Conservation (phyloP, 1,140 invertebrate genomes). For the Lepidurus apus region DNA sequence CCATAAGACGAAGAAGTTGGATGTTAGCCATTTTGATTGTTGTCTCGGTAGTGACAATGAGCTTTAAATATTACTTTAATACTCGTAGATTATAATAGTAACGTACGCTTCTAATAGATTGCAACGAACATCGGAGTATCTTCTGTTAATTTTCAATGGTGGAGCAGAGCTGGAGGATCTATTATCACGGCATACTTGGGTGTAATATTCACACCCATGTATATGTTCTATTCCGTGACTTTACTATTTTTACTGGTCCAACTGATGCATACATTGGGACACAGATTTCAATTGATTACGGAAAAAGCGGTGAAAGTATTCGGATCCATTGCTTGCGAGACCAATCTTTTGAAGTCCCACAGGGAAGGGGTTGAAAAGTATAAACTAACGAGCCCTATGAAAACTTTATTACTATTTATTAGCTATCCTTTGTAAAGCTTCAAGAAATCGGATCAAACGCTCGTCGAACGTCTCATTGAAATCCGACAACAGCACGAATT, state of each 20-base stretch:
- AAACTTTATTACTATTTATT: neutral
- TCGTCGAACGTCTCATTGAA: neutral
- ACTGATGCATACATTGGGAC: neutral
- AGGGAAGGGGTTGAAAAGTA: neutral
- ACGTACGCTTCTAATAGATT: neutral
- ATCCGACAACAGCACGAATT: neutral
- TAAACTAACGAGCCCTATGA: neutral
- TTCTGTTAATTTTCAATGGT: neutral
- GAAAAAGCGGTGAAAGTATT: neutral
- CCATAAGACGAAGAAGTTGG: neutral
- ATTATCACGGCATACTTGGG: neutral
- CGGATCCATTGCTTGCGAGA: neutral
- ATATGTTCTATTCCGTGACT: neutral
- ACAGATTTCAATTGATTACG: neutral
- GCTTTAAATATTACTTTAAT: neutral
- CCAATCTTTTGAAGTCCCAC: neutral
- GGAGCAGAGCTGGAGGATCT: neutral
- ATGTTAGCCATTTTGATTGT: neutral
- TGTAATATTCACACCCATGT: neutral
- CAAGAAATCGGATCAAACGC: neutral
- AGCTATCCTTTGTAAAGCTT: neutral
- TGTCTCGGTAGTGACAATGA: neutral
- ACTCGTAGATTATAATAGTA: neutral
- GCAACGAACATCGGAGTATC: neutral
- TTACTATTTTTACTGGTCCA: neutral